Percentiles rank a stretch among this genome's conserved stretches.
Conservation (phyloP, 2,888 invertebrate genomes). For the Pomacea canaliculata region DNA sequence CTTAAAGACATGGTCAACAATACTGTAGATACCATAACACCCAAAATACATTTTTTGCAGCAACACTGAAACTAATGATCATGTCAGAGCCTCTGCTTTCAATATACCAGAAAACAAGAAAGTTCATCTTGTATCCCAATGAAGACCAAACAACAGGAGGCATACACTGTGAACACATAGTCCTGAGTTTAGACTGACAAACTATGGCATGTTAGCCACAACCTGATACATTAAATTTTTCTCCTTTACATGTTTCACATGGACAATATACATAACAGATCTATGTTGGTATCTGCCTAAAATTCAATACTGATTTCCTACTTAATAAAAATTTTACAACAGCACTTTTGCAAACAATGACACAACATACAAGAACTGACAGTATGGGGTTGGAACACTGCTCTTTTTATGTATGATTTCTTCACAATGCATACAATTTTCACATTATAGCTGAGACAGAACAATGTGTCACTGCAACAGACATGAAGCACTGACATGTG, state of each 20-base stretch:
- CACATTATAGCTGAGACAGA: too few relatives aligned
- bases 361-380: not conserved
- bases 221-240: constrained; percentile 11
- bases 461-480: not conserved
- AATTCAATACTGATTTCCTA: not conserved
- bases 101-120: constrained; percentile 17
- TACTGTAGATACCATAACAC: constrained; percentile 8
- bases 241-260: constrained; percentile 3
- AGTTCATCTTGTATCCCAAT: constrained; percentile 5
- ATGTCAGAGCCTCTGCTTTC: constrained; percentile 17
- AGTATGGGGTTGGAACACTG: not conserved
- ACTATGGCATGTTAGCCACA: constrained; percentile 26
- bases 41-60: constrained; percentile 6
- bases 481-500: not conserved
- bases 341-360: not conserved
- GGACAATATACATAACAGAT: constrained; percentile 20
- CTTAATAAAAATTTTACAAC: not conserved
- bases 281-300: constrained; percentile 20
- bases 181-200: constrained; percentile 27
- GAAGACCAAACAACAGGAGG: constrained; percentile 19
- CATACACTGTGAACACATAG: constrained; percentile 25
- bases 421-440: too few relatives aligned
- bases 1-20: not conserved
- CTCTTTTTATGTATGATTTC: not conserved
- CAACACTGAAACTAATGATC: constrained; percentile 26